phyloP scores from a whole-genome alignment of 2,113 vertebrate species.

The Syngnathus floridae region DNA sequence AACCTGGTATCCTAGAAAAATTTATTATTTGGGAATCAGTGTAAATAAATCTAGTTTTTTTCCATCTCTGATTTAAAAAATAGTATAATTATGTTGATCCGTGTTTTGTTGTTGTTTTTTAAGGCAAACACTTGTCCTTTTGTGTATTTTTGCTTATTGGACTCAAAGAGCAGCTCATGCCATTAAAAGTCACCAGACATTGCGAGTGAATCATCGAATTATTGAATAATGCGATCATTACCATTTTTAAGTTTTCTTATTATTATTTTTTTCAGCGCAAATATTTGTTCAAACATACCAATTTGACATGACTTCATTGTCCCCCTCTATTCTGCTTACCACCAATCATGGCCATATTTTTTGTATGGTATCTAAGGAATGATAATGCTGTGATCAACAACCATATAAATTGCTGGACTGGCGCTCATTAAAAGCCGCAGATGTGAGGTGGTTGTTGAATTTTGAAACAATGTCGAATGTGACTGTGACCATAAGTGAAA shows the following conservation, averaged over 20 bases:
- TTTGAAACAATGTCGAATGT: conserved; percentile 2
- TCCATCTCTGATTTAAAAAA: too few species aligned
- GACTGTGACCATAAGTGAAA: conserved; percentile 28
- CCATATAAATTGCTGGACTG: neutral
- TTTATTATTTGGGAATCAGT: too few species aligned
- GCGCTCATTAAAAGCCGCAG: neutral
- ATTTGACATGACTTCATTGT: neutral
- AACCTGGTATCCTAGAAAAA: too few species aligned
- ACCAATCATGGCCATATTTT: neutral
- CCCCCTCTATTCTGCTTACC: neutral
- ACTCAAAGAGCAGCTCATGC: neutral
- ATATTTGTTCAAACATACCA: neutral
- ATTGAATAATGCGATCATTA: neutral
- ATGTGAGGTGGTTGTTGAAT: neutral
- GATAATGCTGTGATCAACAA: neutral
- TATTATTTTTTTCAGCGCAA: neutral
- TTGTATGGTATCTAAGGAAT: neutral
- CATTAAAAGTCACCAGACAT: neutral
- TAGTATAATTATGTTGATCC: too few species aligned
- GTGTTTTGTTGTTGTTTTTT: too few species aligned
- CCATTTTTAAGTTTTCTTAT: neutral
- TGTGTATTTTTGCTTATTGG: neutral
- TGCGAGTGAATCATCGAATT: neutral
- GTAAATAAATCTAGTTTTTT: too few species aligned
- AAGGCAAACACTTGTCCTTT: too few species aligned